Evolutionary conservation across 2,888 invertebrate genomes (phyloP), one percentile per base, ranked within the genome.

Genomic region (Pristionchus japonicus): DNA sequence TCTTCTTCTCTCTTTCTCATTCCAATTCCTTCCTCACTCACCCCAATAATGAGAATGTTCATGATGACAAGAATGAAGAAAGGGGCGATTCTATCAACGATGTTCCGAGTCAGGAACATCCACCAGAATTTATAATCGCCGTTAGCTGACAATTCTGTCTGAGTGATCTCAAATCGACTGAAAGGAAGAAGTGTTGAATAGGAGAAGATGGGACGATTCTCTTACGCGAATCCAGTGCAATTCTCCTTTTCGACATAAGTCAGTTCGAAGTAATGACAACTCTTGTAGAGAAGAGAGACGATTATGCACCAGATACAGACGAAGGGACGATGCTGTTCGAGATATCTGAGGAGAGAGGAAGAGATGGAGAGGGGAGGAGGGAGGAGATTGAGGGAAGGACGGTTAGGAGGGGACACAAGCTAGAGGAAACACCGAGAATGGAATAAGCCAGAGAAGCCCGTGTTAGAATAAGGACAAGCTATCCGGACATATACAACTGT

Each of bases 71-170:
- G 90, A 37, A 92, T 70, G 87, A 93, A 90, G 87, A 94, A 94
- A 31, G 94, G 94, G 13, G 91, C 88, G 37, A 94, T 92, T 70
- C 94, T 88, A 80, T 94, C 94, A 80, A 94, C 89, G 23, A 91
- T 74, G 83, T 93, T 94, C 20, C 94, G 64, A 6, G 92, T 91
- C 13, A 93, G 85, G 88, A 94, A 94, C 94, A 93, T 94, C 92
- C 93, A 94, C 90, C 91, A 94, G 86, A 94, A 93, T 13, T 91
- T 89, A 87, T 92, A 92, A 15, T 86, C 80, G 11, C 70, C 82
- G 74, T 90, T 70, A 15, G 52, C 37, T 1, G 90, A 88, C 15
- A 91, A 89, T 4, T 86, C 88, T 31, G 92, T 91, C 0, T 89
- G 86, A 15, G 90, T 88, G 37, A 92, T 91, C 82, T 91, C 91